A percentile compares a stretch with the other conserved stretches of the same genome.
phyloP scores from a whole-genome alignment of 2,888 invertebrate species.

The Endomychus coccineus region DNA sequence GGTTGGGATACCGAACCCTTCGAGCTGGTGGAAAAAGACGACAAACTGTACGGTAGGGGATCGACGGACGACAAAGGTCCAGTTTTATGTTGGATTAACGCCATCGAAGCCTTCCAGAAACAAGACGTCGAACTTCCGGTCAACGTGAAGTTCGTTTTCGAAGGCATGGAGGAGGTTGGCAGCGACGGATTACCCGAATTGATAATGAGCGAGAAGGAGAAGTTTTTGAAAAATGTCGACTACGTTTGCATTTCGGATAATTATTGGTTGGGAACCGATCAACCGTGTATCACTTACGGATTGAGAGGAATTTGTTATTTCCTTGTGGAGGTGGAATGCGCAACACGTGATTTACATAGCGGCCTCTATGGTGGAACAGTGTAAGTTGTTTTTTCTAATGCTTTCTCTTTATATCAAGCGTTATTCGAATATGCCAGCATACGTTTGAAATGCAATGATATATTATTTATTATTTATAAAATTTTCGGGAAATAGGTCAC shows the following conservation, averaged over 20 bases:
- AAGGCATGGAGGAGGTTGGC: conserved; percentile 98
- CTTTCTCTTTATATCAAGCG: no score
- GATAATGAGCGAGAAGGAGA: conserved; percentile 61
- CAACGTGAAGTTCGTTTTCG: conserved; percentile 84
- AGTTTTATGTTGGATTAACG: conserved; percentile 92
- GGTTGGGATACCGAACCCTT: conserved; percentile 97
- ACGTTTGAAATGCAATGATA: no score
- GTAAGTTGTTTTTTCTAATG: conserved; percentile 52
- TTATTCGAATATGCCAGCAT: no score
- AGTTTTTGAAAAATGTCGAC: conserved; percentile 77
- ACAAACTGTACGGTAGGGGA: conserved; percentile 58
- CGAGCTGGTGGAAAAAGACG: conserved; percentile 76
- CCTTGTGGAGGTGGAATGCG: conserved; percentile 78
- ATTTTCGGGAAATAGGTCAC: no score
- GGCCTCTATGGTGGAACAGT: conserved; percentile 94
- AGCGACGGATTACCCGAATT: conserved; percentile 92
- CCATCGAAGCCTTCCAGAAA: conserved; percentile 79
- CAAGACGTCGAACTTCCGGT: conserved; percentile 56
- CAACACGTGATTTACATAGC: conserved; percentile 89
- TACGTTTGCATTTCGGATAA: conserved; percentile 98
- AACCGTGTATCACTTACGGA: conserved; percentile 96
- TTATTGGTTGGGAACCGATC: conserved; percentile 96
- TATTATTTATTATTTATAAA: no score
- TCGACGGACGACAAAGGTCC: conserved; percentile 90
- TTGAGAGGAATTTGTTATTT: conserved; percentile 91